Base-by-base conservation (phyloP, 2,888 invertebrate species). In the Cantharis nigra region DNA sequence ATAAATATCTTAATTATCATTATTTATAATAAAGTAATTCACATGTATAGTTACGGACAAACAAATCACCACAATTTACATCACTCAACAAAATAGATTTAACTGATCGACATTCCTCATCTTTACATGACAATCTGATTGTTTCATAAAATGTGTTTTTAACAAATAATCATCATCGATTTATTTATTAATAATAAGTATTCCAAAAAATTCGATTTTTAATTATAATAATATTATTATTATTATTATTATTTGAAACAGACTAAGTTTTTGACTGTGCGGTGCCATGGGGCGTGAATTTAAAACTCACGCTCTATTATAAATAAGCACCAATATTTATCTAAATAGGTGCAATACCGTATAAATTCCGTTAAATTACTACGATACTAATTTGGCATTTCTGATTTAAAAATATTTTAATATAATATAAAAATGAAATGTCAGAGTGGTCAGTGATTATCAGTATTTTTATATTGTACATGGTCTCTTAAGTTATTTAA, bases 401-500 rank as follows among this genome's bases (percentile, higher is more conserved):
- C 69, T 64, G 65, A 64, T 65, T 49, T 49, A 49, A 49, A 49
- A 49, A 49, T 49, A 49, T 49, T 49, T 49, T 49, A 33, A 13
- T 13, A n/a, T 49, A 49, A 49, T 49, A 49, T 49, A 49, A 63
- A 26, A 65, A 18, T 63, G 64, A 73, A 67, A 63, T 62, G 33
- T 69, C 62, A 69, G 74, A 69, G 70, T 74, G 87, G 87, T 87
- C 87, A 87, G 87, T 87, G 85, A 86, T 85, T 86, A 85, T 87
- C 87, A 87, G 87, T 87, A 87, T 87, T 87, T 67, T 84, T 83
- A 81, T 86, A 86, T 85, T 86, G 82, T 83, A 83, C 65, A 85
- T 85, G 86, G 86, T 86, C 86, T 85, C 85, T 82, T 86, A 85
- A 85, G 85, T 86, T 85, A 85, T 86, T 86, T 85, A 84, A 87